These are phyloP conservation scores for Anabacerthia variegaticeps DNA, from an alignment of 2,797 vertebrate genomes.

Conservation along the genomic window DNA sequence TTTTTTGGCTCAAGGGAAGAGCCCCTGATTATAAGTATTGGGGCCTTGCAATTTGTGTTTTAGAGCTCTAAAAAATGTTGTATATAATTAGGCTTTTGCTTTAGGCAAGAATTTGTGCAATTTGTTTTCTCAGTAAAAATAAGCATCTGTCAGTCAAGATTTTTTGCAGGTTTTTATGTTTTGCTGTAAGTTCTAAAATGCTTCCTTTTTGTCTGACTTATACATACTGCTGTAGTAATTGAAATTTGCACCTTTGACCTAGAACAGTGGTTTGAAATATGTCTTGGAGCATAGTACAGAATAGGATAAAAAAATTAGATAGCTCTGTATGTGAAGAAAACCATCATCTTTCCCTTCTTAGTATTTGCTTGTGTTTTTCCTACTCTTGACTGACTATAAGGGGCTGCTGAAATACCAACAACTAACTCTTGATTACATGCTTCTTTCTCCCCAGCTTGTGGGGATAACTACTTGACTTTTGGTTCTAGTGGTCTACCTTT, in stretches of 20 bases:
- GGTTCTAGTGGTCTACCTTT: background rate
- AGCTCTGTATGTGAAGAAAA: background rate
- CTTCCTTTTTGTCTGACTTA: background rate
- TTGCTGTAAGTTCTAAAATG: background rate
- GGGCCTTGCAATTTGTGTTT: background rate
- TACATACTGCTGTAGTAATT: background rate
- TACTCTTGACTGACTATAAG: background rate
- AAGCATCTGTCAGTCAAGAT: background rate
- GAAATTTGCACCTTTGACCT: background rate
- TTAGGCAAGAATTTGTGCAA: background rate
- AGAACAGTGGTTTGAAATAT: background rate
- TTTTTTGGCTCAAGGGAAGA: background rate
- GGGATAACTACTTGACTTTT: background rate
- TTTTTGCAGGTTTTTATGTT: background rate
- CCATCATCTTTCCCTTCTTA: background rate
- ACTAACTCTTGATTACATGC: background rate
- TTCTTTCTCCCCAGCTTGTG: background rate
- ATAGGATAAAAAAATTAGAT: background rate
- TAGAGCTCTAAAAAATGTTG: background rate
- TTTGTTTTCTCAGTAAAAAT: background rate
- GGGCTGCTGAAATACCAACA: background rate
- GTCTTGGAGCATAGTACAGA: background rate
- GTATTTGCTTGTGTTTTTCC: background rate
- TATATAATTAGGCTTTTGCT: background rate
- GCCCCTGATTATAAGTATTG: background rate